These are phyloP conservation scores for Lissonota sp. DNA, from an alignment of 2,888 invertebrate genomes.

Conservation along the genomic window DNA sequence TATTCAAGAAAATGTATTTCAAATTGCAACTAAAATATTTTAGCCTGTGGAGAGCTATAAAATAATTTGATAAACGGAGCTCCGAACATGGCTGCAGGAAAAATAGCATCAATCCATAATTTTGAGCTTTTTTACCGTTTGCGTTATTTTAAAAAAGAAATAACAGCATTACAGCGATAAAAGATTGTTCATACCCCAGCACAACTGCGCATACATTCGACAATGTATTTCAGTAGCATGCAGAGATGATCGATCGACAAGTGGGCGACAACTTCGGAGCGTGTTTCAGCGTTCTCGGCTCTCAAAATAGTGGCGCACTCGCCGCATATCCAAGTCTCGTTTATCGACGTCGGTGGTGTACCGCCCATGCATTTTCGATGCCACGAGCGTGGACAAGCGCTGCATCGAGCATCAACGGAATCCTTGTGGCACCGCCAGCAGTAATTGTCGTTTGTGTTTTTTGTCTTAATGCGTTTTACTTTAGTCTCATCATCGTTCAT, in stretches of 20 bases:
- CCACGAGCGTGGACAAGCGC: conserved; percentile 93
- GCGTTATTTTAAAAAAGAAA: too few species aligned
- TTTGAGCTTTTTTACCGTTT: too few species aligned
- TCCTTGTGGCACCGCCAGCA: conserved; percentile 97
- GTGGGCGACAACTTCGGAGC: conserved; percentile 90
- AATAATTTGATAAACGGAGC: too few species aligned
- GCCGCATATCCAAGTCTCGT: conserved; percentile 92
- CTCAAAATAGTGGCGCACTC: conserved; percentile 92
- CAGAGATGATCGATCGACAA: conserved; percentile 90
- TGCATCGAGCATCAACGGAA: conserved; percentile 87
- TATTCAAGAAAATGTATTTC: too few species aligned
- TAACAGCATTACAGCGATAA: too few species aligned
- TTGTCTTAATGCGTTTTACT: conserved; percentile 74
- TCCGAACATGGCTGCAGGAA: too few species aligned
- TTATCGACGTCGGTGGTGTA: conserved; percentile 83
- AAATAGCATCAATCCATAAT: too few species aligned
- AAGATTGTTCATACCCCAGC: conserved; percentile 88
- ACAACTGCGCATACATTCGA: conserved; percentile 91
- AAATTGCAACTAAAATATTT: too few species aligned
- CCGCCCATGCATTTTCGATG: conserved; percentile 91
- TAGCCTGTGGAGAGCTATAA: too few species aligned
- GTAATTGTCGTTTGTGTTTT: conserved; percentile 84
- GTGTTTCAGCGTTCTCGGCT: conserved; percentile 90
- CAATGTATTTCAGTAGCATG: conserved; percentile 91
- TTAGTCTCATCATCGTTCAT: conserved; percentile 64